Conservation (phyloP, 1,140 invertebrate species). For the Drosophila paulistorum region DNA sequence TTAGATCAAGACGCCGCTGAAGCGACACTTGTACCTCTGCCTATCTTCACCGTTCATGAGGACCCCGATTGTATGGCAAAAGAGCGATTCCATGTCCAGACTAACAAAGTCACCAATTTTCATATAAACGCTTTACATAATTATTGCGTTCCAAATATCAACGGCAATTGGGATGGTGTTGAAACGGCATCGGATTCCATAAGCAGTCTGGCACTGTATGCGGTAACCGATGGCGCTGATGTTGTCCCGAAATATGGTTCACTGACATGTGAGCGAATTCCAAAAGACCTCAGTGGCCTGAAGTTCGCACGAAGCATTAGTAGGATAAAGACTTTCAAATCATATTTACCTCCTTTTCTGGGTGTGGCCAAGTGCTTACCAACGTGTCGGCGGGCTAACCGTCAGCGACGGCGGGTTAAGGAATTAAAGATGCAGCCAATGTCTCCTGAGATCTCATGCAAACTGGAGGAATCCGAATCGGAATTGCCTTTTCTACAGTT, state of each 20-base stretch:
- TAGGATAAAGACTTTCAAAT: slow-evolving; percentile 39
- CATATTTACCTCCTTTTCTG: slow-evolving; percentile 49
- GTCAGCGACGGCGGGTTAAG: slow-evolving; percentile 5
- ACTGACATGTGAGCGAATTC: slow-evolving; percentile 61
- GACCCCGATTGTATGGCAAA: slow-evolving; percentile 81
- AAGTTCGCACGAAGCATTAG: slow-evolving; percentile 37
- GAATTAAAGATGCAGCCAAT: background rate
- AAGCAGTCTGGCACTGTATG: slow-evolving; percentile 36
- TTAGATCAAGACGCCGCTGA: slow-evolving; percentile 20
- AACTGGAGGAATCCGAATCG: background rate
- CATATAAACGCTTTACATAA: slow-evolving; percentile 82
- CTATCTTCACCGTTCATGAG: slow-evolving; percentile 53
- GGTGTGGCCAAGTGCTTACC: slow-evolving; percentile 68
- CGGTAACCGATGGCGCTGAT: slow-evolving; percentile 61
- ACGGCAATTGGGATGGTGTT: slow-evolving; percentile 85
- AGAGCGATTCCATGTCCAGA: slow-evolving; percentile 63
- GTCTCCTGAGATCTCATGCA: background rate
- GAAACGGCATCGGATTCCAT: slow-evolving; percentile 17
- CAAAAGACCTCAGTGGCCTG: slow-evolving; percentile 67
- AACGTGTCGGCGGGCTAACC: slow-evolving; percentile 50
- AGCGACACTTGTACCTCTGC: background rate
- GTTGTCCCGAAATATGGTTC: slow-evolving; percentile 77
- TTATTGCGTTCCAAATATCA: slow-evolving; percentile 84
- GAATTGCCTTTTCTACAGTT: background rate
- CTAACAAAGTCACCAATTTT: slow-evolving; percentile 66